A percentile compares a stretch with the other conserved stretches of the same genome.
These are phyloP conservation scores for Nephrotoma appendiculata DNA, from an alignment of 2,888 invertebrate species.

Conservation along the genomic window DNA sequence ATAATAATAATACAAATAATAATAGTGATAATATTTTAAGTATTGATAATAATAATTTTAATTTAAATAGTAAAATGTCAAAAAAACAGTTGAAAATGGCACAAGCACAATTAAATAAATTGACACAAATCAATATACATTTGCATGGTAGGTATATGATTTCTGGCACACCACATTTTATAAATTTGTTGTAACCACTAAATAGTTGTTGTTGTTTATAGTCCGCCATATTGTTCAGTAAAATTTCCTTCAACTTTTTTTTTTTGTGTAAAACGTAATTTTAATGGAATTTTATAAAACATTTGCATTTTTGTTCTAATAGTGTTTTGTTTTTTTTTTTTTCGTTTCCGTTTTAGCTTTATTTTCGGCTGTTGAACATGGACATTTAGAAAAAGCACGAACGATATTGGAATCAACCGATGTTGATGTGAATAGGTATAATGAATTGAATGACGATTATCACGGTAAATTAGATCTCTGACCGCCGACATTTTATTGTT, in stretches of 20 bases:
- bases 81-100: constrained; percentile 56
- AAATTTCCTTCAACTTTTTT: background rate
- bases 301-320: background rate
- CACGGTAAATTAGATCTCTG: background rate
- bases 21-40: constrained; percentile 3
- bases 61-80: constrained; percentile 30
- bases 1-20: constrained; percentile 5
- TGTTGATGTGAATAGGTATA: constrained; percentile 85
- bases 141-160: constrained; percentile 53
- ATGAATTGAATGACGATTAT: background rate
- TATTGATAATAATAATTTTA: background rate
- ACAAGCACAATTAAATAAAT: constrained; percentile 56
- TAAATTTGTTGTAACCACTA: background rate
- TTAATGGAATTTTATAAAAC: background rate
- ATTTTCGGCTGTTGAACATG: constrained; percentile 91
- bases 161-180: background rate
- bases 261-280: constrained; percentile 3
- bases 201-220: background rate
- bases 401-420: constrained; percentile 84
- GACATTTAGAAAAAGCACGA: constrained; percentile 81
- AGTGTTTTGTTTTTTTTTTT: background rate
- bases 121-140: constrained; percentile 68
- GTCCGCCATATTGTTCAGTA: background rate
- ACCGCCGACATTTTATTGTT: background rate
- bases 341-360: constrained; percentile 52